A percentile compares a stretch with the other conserved stretches of the same genome.
Evolutionary conservation across 2,797 vertebrate genomes (phyloP).

Genomic region (Hyperoplus immaculatus): DNA sequence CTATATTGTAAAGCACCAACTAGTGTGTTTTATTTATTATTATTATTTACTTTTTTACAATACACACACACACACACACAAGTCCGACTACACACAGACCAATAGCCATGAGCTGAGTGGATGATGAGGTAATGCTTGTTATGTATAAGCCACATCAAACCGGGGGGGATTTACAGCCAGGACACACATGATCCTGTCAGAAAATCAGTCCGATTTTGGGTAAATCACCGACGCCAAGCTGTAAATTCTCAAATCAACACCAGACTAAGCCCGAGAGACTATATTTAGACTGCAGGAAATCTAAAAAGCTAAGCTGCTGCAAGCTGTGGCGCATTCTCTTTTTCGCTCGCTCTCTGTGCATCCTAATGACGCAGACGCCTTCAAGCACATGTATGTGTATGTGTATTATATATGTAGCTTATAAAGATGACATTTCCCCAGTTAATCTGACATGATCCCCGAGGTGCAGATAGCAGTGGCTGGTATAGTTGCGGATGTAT

Average conservation of each 20-base stretch:
- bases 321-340: slow-evolving; percentile 59
- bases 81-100: slow-evolving; percentile 26
- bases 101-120: slow-evolving; percentile 61
- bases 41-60: slow-evolving; percentile 10
- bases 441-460: slow-evolving; percentile 53
- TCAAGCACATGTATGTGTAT: slow-evolving; percentile 43
- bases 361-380: slow-evolving; percentile 64
- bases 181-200: slow-evolving; percentile 50
- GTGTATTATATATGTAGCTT: slow-evolving; percentile 32
- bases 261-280: slow-evolving; percentile 17
- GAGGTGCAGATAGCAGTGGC: slow-evolving; percentile 21
- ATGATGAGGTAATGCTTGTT: slow-evolving; percentile 81
- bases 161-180: slow-evolving; percentile 41
- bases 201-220: not conserved
- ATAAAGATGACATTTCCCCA: slow-evolving; percentile 39
- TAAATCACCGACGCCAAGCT: slow-evolving; percentile 13
- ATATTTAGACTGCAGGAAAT: slow-evolving; percentile 62
- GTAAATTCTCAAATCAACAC: slow-evolving; percentile 38
- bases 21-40: slow-evolving; percentile 8
- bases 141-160: slow-evolving; percentile 65
- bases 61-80: slow-evolving; percentile 25
- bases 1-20: slow-evolving; percentile 16
- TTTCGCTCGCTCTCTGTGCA: slow-evolving; percentile 41
- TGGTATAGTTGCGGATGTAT: slow-evolving; percentile 17
- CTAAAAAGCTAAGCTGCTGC: slow-evolving; percentile 51